Evolutionary conservation across 2,888 invertebrate genomes (phyloP), one percentile per base, ranked within the genome.

Genomic region (Macrophya annulata): DNA sequence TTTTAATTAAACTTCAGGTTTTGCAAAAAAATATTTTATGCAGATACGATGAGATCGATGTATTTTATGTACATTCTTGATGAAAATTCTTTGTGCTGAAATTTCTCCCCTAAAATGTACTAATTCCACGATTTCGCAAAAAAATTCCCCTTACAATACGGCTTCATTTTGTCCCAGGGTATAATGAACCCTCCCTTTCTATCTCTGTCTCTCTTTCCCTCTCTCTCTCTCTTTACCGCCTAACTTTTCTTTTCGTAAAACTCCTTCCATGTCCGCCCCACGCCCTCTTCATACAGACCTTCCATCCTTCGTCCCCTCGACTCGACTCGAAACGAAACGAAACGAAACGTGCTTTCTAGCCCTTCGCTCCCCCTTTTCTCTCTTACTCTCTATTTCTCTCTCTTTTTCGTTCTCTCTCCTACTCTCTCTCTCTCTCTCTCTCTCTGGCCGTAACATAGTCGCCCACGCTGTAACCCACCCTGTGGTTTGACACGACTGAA

Each of bases 311-410:
- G 72, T 0, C 21, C 82, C 43, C 48, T 76, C 25, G 55, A 31
- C 48, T 76, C 25, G 55, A 31, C 83, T 62, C 12, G 37, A 25
- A 59, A 43, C 45, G 82, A 37, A n/a, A 40, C 43, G 21, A 45
- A 21, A n/a, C 40, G 21, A 72, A 72, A 72, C 72, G 72, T 74
- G 72, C 72, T 45, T 55, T 81, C 37, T 62, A 21, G 40, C 43
- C 83, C 45, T 17, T 37, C 85, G 85, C 86, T 86, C 86, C 85
- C 87, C 86, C 85, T 65, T 85, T 76, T 82, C 86, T 48, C 55
- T 84, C 86, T 40, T 65, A n/a, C 74, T 15, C n/a, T 37, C 82
- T 48, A 37, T 62, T 51, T 79, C 85, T 55, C 43, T 71, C 51
- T 15, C 37, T 45, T 21, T 71, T 48, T 10, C 15, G n/a, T n/a